A percentile compares a stretch with the other conserved stretches of the same genome.
phyloP scores from a whole-genome alignment of 2,113 vertebrate genomes.

The mouse (Mus musculus) region DNA sequence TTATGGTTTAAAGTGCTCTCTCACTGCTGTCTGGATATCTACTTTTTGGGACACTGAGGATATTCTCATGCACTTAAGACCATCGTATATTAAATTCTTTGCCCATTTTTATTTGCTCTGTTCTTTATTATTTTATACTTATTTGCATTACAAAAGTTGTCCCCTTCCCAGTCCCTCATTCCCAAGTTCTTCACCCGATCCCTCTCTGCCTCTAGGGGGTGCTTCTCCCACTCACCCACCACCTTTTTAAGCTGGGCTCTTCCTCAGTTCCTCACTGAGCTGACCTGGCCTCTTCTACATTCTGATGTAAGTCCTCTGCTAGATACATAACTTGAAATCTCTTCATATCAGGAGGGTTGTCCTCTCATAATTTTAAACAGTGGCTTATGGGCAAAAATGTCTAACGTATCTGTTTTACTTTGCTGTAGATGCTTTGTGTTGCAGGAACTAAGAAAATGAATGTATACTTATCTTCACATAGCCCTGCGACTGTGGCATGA shows the following conservation, averaged over 20 bases:
- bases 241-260: background rate
- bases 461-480: no score
- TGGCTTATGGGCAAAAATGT: background rate
- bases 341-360: background rate
- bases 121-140: no score
- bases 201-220: no score
- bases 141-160: no score
- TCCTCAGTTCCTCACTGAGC: background rate
- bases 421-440: background rate
- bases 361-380: constrained; percentile 7
- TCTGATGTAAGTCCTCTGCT: background rate
- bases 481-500: no score
- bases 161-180: no score
- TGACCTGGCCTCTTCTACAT: background rate
- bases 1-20: background rate
- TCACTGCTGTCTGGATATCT: background rate
- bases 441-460: background rate
- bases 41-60: background rate
- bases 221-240: no score
- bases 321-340: background rate
- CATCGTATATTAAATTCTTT: background rate
- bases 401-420: background rate
- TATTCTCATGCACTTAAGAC: background rate
- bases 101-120: background rate
- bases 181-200: no score